Percentiles rank a stretch among this genome's conserved stretches.
Evolutionary conservation across 1,140 invertebrate genomes (phyloP).

Genomic region (Pseudobourletiella spinata): DNA sequence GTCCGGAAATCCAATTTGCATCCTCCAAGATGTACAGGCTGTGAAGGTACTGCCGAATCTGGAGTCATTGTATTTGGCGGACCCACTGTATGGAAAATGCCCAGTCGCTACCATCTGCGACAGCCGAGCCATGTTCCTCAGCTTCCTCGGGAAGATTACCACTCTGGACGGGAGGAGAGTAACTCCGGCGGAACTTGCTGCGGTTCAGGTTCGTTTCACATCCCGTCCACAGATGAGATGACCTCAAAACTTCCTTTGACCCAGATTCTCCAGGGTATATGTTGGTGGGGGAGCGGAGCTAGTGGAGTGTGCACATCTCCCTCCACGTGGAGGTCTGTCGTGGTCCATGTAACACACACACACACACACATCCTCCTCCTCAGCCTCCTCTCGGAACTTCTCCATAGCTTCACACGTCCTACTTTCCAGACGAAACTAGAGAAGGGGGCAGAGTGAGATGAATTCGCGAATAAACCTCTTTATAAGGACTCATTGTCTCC

Average conservation of each 20-base stretch:
- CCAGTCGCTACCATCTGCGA: slow-evolving; percentile 24
- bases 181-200: slow-evolving; percentile 5
- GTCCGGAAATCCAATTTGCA: slow-evolving; percentile 27
- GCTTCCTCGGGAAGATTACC: slow-evolving; percentile 9
- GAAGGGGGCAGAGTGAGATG: too few species aligned
- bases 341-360: too few species aligned
- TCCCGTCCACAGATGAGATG: slow-evolving; percentile 1
- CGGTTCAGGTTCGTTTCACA: slow-evolving; percentile 6
- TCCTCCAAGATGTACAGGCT: slow-evolving; percentile 22
- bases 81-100: slow-evolving; percentile 30
- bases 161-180: slow-evolving; percentile 18
- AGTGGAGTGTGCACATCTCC: too few species aligned
- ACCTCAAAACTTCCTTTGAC: background rate
- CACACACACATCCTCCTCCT: too few species aligned
- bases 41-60: slow-evolving; percentile 13
- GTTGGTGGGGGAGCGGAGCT: too few species aligned
- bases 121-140: slow-evolving; percentile 20
- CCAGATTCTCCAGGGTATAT: too few species aligned
- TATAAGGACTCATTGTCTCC: too few species aligned
- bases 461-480: too few species aligned
- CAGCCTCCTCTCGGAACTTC: too few species aligned
- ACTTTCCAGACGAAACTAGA: too few species aligned
- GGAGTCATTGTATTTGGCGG: slow-evolving; percentile 8
- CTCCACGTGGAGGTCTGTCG: too few species aligned
- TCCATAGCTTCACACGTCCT: too few species aligned